These are phyloP conservation scores for Nomada flava DNA, from an alignment of 2,888 invertebrate genomes.

Conservation along the genomic window DNA sequence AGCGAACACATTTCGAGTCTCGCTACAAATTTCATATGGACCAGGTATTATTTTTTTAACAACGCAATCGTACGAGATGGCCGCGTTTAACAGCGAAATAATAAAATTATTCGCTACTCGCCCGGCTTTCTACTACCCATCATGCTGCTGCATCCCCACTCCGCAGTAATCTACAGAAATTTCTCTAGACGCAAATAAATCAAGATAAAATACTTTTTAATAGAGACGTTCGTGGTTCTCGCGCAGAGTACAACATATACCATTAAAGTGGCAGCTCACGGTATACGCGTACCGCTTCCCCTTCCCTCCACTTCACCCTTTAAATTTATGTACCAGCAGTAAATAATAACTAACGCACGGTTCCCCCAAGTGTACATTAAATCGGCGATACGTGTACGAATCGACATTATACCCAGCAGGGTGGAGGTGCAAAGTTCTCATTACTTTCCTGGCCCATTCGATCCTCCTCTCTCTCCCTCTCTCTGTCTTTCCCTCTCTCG, in stretches of 20 bases:
- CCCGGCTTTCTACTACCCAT: too few species aligned
- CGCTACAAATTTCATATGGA: slow-evolving; percentile 37
- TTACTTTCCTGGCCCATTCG: slow-evolving; percentile 68
- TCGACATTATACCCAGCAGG: slow-evolving; percentile 69
- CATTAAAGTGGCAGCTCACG: slow-evolving; percentile 44
- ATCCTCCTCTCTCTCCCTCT: neutral
- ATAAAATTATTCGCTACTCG: slow-evolving; percentile 31
- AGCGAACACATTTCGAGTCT: slow-evolving; percentile 3
- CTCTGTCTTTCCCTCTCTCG: neutral
- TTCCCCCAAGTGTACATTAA: slow-evolving; percentile 70
- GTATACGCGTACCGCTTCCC: neutral
- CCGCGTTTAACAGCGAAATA: slow-evolving; percentile 28
- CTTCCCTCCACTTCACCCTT: slow-evolving; percentile 43
- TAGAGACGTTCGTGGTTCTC: slow-evolving; percentile 57
- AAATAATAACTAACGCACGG: slow-evolving; percentile 68
- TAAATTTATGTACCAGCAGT: slow-evolving; percentile 71
- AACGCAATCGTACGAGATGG: slow-evolving; percentile 9
- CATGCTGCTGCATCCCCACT: neutral
- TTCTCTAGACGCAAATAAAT: slow-evolving; percentile 53
- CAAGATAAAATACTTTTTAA: slow-evolving; percentile 59
- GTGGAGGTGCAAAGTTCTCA: slow-evolving; percentile 73
- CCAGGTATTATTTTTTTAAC: slow-evolving; percentile 19
- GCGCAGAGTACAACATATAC: slow-evolving; percentile 33
- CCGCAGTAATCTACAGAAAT: slow-evolving; percentile 29
- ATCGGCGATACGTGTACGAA: slow-evolving; percentile 72